phyloP scores from a whole-genome alignment of 2,113 vertebrate genomes.

The Pampusana beccarii region DNA sequence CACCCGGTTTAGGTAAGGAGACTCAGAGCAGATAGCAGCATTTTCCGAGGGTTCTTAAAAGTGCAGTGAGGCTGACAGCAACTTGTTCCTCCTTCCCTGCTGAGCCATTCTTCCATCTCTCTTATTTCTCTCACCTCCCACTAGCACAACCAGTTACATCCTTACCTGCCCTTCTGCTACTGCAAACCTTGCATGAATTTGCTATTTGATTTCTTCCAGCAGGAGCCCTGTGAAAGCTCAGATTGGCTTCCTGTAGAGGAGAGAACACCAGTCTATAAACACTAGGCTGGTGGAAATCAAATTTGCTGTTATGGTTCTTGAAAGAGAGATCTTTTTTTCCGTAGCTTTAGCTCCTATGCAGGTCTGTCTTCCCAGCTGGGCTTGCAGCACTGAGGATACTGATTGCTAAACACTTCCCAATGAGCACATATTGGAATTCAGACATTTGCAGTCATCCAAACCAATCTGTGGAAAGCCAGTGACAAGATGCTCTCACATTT shows the following conservation, averaged over 20 bases:
- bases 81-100: not conserved
- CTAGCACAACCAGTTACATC: not conserved
- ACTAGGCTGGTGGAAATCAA: slow-evolving; percentile 48
- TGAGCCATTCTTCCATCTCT: not conserved
- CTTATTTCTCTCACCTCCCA: not conserved
- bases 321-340: not conserved
- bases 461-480: not conserved
- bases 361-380: slow-evolving; percentile 29
- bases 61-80: not conserved
- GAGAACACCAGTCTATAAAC: slow-evolving; percentile 38
- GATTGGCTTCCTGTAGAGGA: slow-evolving; percentile 46
- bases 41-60: not conserved
- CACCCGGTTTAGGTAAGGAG: not conserved
- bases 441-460: slow-evolving; percentile 26
- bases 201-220: slow-evolving; percentile 25
- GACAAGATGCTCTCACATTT: slow-evolving; percentile 1
- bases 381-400: not conserved
- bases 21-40: not conserved
- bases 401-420: slow-evolving; percentile 40
- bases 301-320: slow-evolving; percentile 34
- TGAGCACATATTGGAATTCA: not conserved
- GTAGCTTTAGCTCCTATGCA: slow-evolving; percentile 12
- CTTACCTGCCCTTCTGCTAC: not conserved
- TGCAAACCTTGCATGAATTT: not conserved
- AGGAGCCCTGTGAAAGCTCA: slow-evolving; percentile 11